A percentile compares a stretch with the other conserved stretches of the same genome.
phyloP scores from a whole-genome alignment of 2,113 vertebrate genomes.

The Scomber scombrus region DNA sequence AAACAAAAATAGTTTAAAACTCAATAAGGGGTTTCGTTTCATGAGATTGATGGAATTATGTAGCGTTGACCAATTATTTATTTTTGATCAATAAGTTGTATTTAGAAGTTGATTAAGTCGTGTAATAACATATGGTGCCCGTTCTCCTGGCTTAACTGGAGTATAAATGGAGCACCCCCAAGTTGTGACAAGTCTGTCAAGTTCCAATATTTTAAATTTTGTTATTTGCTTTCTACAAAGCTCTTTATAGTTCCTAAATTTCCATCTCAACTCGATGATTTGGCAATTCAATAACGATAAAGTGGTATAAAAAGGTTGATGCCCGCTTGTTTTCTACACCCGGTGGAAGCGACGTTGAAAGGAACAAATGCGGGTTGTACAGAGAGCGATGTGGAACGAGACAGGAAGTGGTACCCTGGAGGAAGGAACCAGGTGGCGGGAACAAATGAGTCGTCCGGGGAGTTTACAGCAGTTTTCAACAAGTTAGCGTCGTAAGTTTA shows the following conservation, averaged over 20 bases:
- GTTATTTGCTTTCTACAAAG: background rate
- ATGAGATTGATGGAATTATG: fast-evolving
- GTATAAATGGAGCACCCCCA: conserved; percentile 42
- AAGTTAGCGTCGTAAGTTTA: background rate
- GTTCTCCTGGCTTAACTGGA: conserved; percentile 1
- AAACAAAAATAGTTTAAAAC: background rate
- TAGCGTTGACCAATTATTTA: background rate
- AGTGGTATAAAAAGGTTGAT: fast-evolving
- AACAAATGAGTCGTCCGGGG: background rate
- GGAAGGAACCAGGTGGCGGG: conserved; percentile 56
- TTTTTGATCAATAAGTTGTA: background rate
- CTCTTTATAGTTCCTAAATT: fast-evolving
- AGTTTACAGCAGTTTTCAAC: too few species aligned
- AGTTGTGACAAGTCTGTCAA: conserved; percentile 1
- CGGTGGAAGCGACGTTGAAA: background rate
- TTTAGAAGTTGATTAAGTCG: background rate
- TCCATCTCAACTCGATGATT: background rate
- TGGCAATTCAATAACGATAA: fast-evolving
- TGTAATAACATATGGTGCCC: background rate
- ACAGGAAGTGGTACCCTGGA: conserved; percentile 40
- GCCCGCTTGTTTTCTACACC: fast-evolving
- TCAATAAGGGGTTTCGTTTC: background rate
- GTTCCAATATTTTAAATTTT: conserved; percentile 20
- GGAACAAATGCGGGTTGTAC: background rate
- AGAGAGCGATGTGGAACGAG: conserved; percentile 16